Base-by-base conservation (phyloP, 2,797 vertebrate genomes). In the Caiman crocodilus region DNA sequence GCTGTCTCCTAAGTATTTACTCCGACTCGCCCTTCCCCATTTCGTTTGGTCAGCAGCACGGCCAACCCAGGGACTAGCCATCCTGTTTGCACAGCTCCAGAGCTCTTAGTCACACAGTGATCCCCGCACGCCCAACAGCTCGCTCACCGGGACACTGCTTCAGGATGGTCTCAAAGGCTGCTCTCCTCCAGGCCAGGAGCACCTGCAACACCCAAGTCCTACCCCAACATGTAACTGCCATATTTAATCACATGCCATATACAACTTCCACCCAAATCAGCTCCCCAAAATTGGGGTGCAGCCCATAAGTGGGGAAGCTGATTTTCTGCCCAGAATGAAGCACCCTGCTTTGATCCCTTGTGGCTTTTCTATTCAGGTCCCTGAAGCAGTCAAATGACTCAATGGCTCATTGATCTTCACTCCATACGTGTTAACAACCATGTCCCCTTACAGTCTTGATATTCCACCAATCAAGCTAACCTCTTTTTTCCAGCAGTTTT, bases 1-100 rank as follows among this genome's bases (percentile, higher is more conserved):
- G 96, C 96, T 85, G 93, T 59, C 32, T 20, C 82, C 20, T 96
- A 96, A 96, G 95, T 96, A 96, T 96, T 95, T 95, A 94, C 89
- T 16, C 63, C 0, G 12, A 91, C 84, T 87, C 3, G 0, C 87
- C 90, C 84, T 56, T 76, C 3, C 88, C 92, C 58, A 1, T 61
- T 65, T 56, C 71, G 85, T 83, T 69, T 63, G 59, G 30, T 30
- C 61, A 86, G 87, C 78, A 86, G 91, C 74, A 2, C 0, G 0
- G 81, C 67, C 56, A 3, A 83, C 58, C 30, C 94, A 95, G 85
- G 94, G 81, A 95, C 90, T 89, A 93, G 91, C 78, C 91, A 85
- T 89, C 32, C 94, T 30, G 42, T 80, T 16, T 30, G 50, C 21
- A 5, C 5, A n/a, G 84, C 56, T 28, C 75, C 80, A 35, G 71